Percentiles rank a stretch among this genome's conserved stretches.
Evolutionary conservation across 2,797 vertebrate species (phyloP).

Genomic region (Petrocephalus schoutedeni): DNA sequence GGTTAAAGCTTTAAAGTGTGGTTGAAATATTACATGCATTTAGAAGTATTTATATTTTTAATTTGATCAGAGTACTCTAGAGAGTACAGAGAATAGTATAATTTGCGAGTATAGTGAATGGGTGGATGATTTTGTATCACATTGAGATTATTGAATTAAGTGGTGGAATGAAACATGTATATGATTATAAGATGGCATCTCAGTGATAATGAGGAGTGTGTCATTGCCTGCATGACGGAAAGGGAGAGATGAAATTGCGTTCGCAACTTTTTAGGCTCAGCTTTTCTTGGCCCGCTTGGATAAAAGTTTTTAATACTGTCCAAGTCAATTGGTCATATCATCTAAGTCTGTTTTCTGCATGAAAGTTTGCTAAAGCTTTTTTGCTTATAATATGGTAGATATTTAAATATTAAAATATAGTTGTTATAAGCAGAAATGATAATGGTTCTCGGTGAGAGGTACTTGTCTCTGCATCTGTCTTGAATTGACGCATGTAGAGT

Average conservation of each 20-base stretch:
- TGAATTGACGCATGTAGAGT: background rate
- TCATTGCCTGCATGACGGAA: background rate
- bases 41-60: background rate
- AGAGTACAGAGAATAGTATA: background rate
- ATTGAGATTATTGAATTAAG: background rate
- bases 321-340: too few species aligned
- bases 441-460: background rate
- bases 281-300: background rate
- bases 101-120: background rate
- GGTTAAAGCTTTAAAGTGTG: background rate
- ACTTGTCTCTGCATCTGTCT: background rate
- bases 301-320: background rate
- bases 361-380: too few species aligned
- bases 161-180: background rate
- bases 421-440: background rate
- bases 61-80: background rate
- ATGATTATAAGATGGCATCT: background rate
- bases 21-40: background rate
- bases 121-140: background rate
- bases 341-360: too few species aligned
- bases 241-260: background rate
- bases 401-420: background rate
- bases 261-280: background rate
- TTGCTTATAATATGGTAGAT: background rate
- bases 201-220: conserved; percentile 31